Base-by-base conservation (phyloP, 1,140 invertebrate genomes). In the Coboldia fuscipes region DNA sequence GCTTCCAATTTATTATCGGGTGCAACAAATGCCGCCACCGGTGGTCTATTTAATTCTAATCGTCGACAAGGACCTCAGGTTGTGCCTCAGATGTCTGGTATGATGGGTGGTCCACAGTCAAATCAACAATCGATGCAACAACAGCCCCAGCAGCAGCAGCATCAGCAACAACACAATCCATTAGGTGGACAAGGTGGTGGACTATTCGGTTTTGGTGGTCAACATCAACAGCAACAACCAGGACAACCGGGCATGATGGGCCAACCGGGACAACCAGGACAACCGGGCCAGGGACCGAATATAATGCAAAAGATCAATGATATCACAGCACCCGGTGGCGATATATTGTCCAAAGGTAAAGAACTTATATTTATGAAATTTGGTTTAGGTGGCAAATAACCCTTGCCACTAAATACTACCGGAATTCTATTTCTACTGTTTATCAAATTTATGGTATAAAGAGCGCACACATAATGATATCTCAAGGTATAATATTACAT, bases 351-450 rank as follows among this genome's bases (percentile, higher is more conserved):
- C 42, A 86, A 86, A 58, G 82, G 81, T 41, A 85, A 86, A 60
- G 82, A 85, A 60, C 65, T 81, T 23, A 83, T 85, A 48, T 86
- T 86, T 56, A 84, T 84, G 69, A 85, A 84, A 62, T 86, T 86
- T 50, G 81, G 81, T 33, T 62, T 85, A 40, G 79, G 77, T 45
- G 69, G 69, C 41, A 75, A 75, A 73, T 75, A 73, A 72, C 66
- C 62, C 45, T 51, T 57, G 56, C 56, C 49, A 50, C 49, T 48
- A 43, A 42, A 43, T 53, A 52, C 40, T n/a, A n/a, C n/a, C n/a
- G n/a, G n/a, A n/a, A n/a, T n/a, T n/a, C n/a, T n/a, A n/a, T n/a
- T n/a, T n/a, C n/a, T n/a, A n/a, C n/a, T n/a, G n/a, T n/a, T n/a
- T n/a, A n/a, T n/a, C n/a, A n/a, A n/a, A n/a, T n/a, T n/a, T n/a